These are phyloP conservation scores for Coracias cyanogaster DNA, from an alignment of 2,797 vertebrate species.

Conservation along the genomic window DNA sequence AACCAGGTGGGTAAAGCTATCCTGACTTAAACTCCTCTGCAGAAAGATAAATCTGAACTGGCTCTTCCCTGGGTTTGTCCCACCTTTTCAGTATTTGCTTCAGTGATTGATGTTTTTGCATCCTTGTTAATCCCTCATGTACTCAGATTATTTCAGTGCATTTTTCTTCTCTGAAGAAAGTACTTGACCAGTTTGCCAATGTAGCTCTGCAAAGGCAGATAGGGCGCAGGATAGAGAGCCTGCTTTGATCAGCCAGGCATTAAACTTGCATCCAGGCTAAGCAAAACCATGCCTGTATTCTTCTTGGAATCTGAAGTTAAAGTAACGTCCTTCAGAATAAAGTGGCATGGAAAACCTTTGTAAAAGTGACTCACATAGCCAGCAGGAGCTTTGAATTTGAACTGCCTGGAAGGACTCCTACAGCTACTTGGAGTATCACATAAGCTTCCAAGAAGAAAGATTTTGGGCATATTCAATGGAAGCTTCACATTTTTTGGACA, in stretches of 20 bases:
- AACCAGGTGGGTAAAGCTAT: background rate
- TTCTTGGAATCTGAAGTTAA: background rate
- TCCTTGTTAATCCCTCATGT: background rate
- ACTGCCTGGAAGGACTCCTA: slow-evolving; percentile 12
- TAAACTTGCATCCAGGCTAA: slow-evolving; percentile 3
- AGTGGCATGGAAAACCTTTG: slow-evolving; percentile 7
- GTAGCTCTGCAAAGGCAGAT: background rate
- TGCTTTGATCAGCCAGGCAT: slow-evolving; percentile 6
- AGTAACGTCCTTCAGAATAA: background rate
- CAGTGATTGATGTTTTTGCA: background rate
- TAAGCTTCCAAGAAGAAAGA: background rate
- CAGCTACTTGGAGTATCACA: background rate
- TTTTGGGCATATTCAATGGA: background rate
- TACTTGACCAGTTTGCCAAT: background rate
- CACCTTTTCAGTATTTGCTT: background rate
- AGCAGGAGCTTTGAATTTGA: slow-evolving; percentile 17
- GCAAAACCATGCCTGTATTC: background rate
- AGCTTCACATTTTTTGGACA: background rate
- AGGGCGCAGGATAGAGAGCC: background rate
- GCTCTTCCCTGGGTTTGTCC: background rate
- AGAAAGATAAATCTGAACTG: background rate
- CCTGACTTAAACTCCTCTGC: background rate
- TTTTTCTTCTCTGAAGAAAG: background rate
- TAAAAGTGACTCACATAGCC: background rate
- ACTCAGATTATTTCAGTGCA: background rate